Evolutionary conservation across 1,140 invertebrate species (phyloP), one percentile per base, ranked within the genome.

Genomic region (Lordiphosa stackelbergi): DNA sequence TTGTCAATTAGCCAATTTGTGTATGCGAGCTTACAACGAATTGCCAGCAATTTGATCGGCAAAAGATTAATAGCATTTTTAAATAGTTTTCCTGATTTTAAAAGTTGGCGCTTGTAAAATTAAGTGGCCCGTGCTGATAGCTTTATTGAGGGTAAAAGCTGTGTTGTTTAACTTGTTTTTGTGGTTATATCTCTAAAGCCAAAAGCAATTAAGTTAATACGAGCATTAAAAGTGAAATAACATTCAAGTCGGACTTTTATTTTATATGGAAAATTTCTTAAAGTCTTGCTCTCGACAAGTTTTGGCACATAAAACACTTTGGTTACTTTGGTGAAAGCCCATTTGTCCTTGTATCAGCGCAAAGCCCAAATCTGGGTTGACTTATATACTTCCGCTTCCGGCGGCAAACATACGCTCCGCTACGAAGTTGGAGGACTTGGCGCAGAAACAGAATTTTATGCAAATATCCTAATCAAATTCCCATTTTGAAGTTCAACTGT

Each of bases 391-490:
- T 71, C 69, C 69, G 69, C 54, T 77, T 70, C 70, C 73, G 74
- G 77, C 77, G 64, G 54, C 47, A 64, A 75, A 74, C 69, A 81
- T 79, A 83, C 72, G 68, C 41, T 53, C n/a, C 34, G 19, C 53
- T 57, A 56, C 52, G 36, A 45, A 22, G 42, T 45, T 43, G 16
- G 22, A 55, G 51, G 59, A 59, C 64, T 69, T 46, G 43, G 43
- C 43, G 43, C 31, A 46, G 43, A 46, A 46, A 46, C 77, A 83
- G 81, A 84, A 85, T 85, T 85, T 81, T 85, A 85, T 85, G 83
- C 83, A 85, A 85, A 85, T 85, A 81, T 85, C 83, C 83, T 85
- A 85, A 85, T 85, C 83, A 85, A 85, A 85, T 85, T 79, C 83
- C 71, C 83, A 85, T 85, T 85, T 84, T 69, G 83, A 78, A 85